phyloP scores from a whole-genome alignment of 2,888 invertebrate species.

The Neocrepidodera transversa region DNA sequence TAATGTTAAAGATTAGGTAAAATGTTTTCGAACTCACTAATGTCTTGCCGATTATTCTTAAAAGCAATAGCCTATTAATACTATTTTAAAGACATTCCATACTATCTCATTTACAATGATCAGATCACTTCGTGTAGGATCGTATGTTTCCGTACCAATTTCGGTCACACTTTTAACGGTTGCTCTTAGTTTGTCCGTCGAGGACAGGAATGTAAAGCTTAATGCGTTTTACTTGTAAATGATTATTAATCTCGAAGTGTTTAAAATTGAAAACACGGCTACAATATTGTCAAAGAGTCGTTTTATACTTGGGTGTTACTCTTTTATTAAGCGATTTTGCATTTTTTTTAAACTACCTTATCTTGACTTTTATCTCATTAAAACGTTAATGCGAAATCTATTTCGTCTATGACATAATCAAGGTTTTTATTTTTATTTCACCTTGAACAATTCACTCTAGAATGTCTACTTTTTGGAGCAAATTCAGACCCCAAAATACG shows the following conservation, averaged over 20 bases:
- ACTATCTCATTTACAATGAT: not conserved
- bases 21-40: conserved; percentile 56
- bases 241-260: conserved; percentile 59
- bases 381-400: no score
- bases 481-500: no score
- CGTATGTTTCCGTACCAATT: not conserved
- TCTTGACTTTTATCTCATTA: no score
- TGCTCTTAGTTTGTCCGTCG: conserved; percentile 24
- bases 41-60: conserved; percentile 56
- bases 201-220: conserved; percentile 52
- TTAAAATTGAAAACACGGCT: conserved; percentile 59
- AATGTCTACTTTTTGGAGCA: no score
- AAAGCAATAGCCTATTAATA: conserved; percentile 61
- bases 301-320: conserved; percentile 47
- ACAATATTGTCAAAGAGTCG: conserved; percentile 57
- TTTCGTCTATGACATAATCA: no score
- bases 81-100: conserved; percentile 52
- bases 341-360: no score
- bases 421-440: no score
- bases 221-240: conserved; percentile 59
- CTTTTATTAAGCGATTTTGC: no score
- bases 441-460: no score
- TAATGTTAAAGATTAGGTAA: conserved; percentile 58
- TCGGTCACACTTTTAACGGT: not conserved
- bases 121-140: not conserved